phyloP scores from a whole-genome alignment of 2,113 vertebrate species.

The Periophthalmus modestus region DNA sequence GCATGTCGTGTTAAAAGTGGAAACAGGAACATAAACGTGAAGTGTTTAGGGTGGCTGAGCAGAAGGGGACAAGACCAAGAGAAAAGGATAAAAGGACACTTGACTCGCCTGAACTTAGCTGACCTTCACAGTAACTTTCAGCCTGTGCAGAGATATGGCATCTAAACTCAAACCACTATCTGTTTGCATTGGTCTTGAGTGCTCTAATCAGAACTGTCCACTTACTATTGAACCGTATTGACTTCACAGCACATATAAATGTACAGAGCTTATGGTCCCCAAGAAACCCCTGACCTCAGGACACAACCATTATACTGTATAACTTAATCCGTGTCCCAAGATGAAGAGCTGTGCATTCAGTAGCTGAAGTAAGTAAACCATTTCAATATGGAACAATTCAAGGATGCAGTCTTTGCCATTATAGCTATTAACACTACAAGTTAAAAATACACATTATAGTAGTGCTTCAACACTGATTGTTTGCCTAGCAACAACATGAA shows the following conservation, averaged over 20 bases:
- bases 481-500: slow-evolving; percentile 7
- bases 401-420: background rate
- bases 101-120: slow-evolving; percentile 9
- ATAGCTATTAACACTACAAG: background rate
- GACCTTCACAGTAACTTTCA: slow-evolving; percentile 24
- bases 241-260: background rate
- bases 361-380: background rate
- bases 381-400: background rate
- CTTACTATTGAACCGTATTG: background rate
- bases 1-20: slow-evolving; percentile 47
- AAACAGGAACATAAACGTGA: slow-evolving; percentile 45
- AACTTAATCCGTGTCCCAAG: background rate
- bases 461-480: background rate
- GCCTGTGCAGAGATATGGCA: background rate
- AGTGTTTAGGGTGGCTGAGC: slow-evolving; percentile 27
- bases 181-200: background rate
- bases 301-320: background rate
- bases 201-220: background rate
- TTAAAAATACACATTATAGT: background rate
- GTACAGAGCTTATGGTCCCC: background rate
- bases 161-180: background rate
- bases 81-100: slow-evolving; percentile 4
- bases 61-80: slow-evolving; percentile 7
- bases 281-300: background rate
- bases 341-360: background rate